Conservation (phyloP, 2,888 invertebrate genomes). For the Clistopyga incitator region DNA sequence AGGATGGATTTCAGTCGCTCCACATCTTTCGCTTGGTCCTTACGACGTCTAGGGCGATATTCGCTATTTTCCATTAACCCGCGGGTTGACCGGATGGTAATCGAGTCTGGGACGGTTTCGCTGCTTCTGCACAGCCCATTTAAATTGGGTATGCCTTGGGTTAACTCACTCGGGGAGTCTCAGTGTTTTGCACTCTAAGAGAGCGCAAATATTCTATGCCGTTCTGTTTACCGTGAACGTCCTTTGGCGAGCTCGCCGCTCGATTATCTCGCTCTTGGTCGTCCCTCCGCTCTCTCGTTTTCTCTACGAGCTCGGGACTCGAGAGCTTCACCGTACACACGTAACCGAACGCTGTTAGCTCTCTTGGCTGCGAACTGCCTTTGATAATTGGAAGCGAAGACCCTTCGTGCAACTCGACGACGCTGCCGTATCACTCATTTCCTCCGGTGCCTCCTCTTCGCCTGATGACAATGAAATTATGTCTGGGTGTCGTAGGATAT, state of each 20-base stretch:
- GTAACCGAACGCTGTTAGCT: slow-evolving; percentile 12
- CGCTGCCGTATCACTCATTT: not conserved
- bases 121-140: slow-evolving; percentile 67
- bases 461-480: not conserved
- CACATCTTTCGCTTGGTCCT: too few relatives aligned
- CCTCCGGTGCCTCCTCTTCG: not conserved
- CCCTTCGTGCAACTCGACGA: not conserved
- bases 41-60: slow-evolving; percentile 51
- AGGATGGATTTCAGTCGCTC: too few relatives aligned
- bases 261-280: slow-evolving; percentile 66
- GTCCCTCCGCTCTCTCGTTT: not conserved
- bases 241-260: slow-evolving; percentile 71
- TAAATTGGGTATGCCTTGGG: slow-evolving; percentile 72
- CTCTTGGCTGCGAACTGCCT: slow-evolving; percentile 1
- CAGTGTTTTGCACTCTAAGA: not conserved
- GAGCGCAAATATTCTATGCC: not conserved
- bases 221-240: slow-evolving; percentile 40
- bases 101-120: slow-evolving; percentile 59
- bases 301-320: slow-evolving; percentile 28
- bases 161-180: slow-evolving; percentile 21
- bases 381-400: slow-evolving; percentile 26
- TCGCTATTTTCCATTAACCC: slow-evolving; percentile 70
- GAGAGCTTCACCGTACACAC: slow-evolving; percentile 1
- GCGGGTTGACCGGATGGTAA: slow-evolving; percentile 62
- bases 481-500: not conserved